Evolutionary conservation across 2,113 vertebrate genomes (phyloP), one percentile per base, ranked within the genome.

Genomic region (Rutilus rutilus): DNA sequence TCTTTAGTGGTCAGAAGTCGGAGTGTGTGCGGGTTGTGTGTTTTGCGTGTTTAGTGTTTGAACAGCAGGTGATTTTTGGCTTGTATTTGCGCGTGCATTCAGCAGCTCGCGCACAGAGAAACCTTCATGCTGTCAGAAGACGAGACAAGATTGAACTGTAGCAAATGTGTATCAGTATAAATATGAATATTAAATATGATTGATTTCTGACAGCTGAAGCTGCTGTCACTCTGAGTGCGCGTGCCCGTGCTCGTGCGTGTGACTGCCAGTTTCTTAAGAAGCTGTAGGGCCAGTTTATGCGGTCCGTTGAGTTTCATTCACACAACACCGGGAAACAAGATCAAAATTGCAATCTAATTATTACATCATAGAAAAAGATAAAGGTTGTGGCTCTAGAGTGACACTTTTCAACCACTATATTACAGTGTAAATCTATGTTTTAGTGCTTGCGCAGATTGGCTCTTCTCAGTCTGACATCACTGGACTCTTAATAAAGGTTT

Each of bases 241-340:
- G 78, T 30, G 45, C 39, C 39, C 39, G 39, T 39, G 36, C 36
- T 39, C 17, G 23, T 11, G 71, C 23, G 79, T 45, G 57, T 15
- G 17, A 10, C 59, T 25, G 54, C 36, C 45, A 59, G 36, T 64
- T 42, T 80, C 36, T n/a, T 64, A 17, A 64, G 36, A 64, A 83
- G 74, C 47, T 80, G 85, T 5, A 30, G 47, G 82, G 84, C 87
- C 76, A 77, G 87, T 88, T 62, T 19, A 77, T 84, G 85, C 30
- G n/a, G 85, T 86, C 59, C 23, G 42, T 5, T 45, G 15, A 27
- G 79, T 82, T 82, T 82, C 60, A 64, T 0, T 42, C 21, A n/a
- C 76, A 36, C 52, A 57, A 15, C 47, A 50, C 45, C 4, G 47
- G 1, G 47, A 50, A 50, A 50, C 47, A 33, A 33, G 75, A 30